phyloP scores from a whole-genome alignment of 2,797 vertebrate genomes.

The Neosilurus mollespiculum region DNA sequence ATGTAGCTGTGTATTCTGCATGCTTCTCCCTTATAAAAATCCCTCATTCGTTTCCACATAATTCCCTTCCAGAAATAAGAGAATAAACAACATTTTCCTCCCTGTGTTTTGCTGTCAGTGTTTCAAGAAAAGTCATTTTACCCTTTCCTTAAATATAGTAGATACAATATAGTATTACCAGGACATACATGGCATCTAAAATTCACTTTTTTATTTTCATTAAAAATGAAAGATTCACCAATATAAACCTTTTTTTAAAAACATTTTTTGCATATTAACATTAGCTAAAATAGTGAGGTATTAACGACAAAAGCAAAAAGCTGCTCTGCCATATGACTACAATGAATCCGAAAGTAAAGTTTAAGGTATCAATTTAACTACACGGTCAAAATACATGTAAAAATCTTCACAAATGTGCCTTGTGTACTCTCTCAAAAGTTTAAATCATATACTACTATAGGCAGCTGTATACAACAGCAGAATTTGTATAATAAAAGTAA shows the following conservation, averaged over 20 bases:
- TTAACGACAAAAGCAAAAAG: background rate
- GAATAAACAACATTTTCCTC: background rate
- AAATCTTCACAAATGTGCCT: background rate
- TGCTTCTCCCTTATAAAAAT: constrained; percentile 58
- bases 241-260: background rate
- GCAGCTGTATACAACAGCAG: background rate
- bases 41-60: constrained; percentile 38
- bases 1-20: constrained; percentile 42
- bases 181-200: background rate
- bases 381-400: background rate
- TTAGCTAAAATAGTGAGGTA: background rate
- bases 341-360: background rate
- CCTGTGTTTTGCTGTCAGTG: background rate
- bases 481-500: background rate
- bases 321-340: background rate
- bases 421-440: too few species aligned
- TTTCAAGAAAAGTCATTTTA: constrained; percentile 1
- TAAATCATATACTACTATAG: background rate
- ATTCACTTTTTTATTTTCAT: background rate
- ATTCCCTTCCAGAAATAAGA: constrained; percentile 44
- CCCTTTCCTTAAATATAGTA: background rate
- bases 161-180: too few species aligned
- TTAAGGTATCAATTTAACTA: background rate
- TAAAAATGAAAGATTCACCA: background rate
- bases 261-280: background rate